These are phyloP conservation scores for Riparia riparia DNA, from an alignment of 2,113 vertebrate genomes.

Conservation along the genomic window DNA sequence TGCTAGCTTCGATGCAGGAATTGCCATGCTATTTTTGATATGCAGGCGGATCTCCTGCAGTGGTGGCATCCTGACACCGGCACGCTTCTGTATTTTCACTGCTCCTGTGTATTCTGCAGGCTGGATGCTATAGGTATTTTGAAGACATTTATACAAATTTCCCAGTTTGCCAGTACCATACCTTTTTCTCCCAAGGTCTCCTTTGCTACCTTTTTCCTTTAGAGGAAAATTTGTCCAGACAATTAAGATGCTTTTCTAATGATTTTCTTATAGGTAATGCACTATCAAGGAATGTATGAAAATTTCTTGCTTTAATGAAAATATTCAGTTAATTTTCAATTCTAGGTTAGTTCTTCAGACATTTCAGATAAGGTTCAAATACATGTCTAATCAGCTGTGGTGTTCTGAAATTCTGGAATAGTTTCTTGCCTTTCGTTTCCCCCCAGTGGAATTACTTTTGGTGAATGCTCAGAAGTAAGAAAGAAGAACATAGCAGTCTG, in stretches of 20 bases:
- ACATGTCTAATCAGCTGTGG: not conserved
- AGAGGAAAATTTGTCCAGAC: not conserved
- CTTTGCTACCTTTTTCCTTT: not conserved
- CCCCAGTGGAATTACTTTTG: not conserved
- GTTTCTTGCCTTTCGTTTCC: not conserved
- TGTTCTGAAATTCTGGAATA: not conserved
- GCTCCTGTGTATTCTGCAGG: not conserved
- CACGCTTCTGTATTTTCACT: not conserved
- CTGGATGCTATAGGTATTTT: not conserved
- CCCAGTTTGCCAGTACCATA: not conserved
- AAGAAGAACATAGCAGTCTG: not conserved
- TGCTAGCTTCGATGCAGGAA: not conserved
- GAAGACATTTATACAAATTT: not conserved
- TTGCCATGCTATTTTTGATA: not conserved
- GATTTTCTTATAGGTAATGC: not conserved
- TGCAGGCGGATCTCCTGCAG: not conserved
- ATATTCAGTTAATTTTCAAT: not conserved
- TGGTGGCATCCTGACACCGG: not conserved
- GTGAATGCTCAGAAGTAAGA: not conserved
- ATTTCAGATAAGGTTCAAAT: not conserved
- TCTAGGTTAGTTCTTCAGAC: not conserved
- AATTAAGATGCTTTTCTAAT: not conserved
- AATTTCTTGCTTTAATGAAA: not conserved
- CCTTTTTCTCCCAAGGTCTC: not conserved
- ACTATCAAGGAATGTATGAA: not conserved